Evolutionary conservation across 2,797 vertebrate genomes (phyloP).

Genomic region (Tenualosa ilisha): DNA sequence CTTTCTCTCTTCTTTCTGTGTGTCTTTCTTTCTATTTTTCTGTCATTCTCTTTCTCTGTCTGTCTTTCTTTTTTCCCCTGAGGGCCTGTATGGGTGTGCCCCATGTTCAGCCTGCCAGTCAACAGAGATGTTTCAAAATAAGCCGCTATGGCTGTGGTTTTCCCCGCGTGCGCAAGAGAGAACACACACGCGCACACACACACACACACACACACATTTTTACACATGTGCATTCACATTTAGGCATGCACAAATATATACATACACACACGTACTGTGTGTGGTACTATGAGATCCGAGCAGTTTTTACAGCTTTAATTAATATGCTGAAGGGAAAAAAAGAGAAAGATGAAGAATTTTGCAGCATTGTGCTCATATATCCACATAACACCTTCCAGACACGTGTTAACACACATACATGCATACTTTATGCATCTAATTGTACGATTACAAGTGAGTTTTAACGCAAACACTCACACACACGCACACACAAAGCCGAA

Average conservation of each 20-base stretch:
- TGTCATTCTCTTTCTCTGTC: neutral
- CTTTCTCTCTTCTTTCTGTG: neutral
- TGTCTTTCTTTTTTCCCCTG: neutral
- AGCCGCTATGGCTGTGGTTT: constrained; percentile 19
- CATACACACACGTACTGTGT: neutral
- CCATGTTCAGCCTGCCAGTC: constrained; percentile 12
- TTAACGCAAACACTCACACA: neutral
- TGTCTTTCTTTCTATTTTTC: neutral
- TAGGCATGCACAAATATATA: neutral
- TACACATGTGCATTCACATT: neutral
- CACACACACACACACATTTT: constrained; percentile 7
- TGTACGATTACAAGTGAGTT: no score
- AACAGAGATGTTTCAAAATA: constrained; percentile 15
- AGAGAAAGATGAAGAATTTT: neutral
- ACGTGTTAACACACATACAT: neutral
- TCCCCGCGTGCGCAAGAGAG: neutral
- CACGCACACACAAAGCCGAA: neutral
- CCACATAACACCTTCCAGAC: neutral
- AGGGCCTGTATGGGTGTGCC: constrained; percentile 12
- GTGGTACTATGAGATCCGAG: neutral
- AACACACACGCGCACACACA: neutral
- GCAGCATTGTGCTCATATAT: neutral
- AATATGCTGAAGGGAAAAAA: neutral
- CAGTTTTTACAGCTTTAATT: neutral
- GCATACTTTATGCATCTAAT: no score